These are phyloP conservation scores for Conops quadrifasciatus DNA, from an alignment of 2,888 invertebrate genomes.

Conservation along the genomic window DNA sequence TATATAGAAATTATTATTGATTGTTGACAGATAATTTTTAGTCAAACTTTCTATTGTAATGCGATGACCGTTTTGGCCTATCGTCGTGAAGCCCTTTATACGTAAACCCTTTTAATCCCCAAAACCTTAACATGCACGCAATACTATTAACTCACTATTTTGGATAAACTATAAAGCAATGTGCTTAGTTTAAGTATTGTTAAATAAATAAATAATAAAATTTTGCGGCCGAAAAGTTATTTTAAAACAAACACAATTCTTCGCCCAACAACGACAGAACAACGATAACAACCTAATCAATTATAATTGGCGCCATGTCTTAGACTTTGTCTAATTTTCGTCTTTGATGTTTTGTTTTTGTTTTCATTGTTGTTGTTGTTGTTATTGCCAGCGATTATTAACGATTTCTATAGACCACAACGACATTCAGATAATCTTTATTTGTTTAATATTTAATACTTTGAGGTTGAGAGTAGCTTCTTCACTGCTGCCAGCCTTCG, in stretches of 20 bases:
- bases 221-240: background rate
- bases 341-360: background rate
- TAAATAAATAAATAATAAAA: too few species aligned
- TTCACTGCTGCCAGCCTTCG: too few species aligned
- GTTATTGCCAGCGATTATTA: background rate
- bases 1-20: too few species aligned
- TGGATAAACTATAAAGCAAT: too few species aligned
- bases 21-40: too few species aligned
- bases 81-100: too few species aligned
- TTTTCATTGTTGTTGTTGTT: background rate
- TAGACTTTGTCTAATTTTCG: background rate
- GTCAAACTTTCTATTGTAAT: too few species aligned
- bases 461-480: background rate
- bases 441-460: slow-evolving; percentile 4
- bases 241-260: background rate
- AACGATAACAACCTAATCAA: background rate
- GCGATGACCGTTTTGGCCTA: too few species aligned
- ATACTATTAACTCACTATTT: background rate
- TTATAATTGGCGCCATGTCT: too few species aligned
- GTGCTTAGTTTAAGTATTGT: too few species aligned
- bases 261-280: background rate
- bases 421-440: slow-evolving; percentile 4
- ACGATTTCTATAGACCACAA: slow-evolving; percentile 1
- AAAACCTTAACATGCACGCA: background rate
- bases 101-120: too few species aligned